These are phyloP conservation scores for Cossypha polioptera DNA, from an alignment of 2,797 vertebrate genomes.

Conservation along the genomic window DNA sequence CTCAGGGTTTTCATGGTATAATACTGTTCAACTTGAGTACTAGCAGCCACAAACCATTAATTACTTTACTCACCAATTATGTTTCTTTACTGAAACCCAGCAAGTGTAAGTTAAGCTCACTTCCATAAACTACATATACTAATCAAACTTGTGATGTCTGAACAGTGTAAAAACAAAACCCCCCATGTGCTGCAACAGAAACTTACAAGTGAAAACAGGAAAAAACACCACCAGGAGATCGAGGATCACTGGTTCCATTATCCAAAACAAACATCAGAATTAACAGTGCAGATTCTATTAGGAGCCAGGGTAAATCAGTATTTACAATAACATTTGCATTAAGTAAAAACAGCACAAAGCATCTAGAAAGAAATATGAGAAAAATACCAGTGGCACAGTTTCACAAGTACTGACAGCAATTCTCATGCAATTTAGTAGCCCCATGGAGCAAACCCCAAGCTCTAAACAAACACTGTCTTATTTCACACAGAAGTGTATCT, in stretches of 20 bases:
- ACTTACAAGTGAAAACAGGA: not conserved
- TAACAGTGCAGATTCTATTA: not conserved
- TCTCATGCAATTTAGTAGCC: not conserved
- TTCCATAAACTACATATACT: not conserved
- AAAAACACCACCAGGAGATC: not conserved
- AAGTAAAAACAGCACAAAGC: not conserved
- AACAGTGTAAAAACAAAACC: not conserved
- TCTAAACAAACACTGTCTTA: not conserved
- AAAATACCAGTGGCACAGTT: not conserved
- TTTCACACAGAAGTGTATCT: not conserved
- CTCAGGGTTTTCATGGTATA: not conserved
- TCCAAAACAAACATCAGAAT: not conserved
- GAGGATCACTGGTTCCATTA: not conserved
- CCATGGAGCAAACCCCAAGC: not conserved
- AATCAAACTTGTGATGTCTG: not conserved
- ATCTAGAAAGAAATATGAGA: not conserved
- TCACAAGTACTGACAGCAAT: not conserved
- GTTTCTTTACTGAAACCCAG: not conserved
- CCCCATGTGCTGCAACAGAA: not conserved
- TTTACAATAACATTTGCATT: not conserved
- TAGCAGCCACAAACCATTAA: not conserved
- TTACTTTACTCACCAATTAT: accelerated
- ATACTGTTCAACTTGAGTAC: not conserved
- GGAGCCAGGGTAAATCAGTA: not conserved
- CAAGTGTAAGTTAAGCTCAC: not conserved